phyloP scores from a whole-genome alignment of 2,113 vertebrate species.

The Pseudopipra pipra region DNA sequence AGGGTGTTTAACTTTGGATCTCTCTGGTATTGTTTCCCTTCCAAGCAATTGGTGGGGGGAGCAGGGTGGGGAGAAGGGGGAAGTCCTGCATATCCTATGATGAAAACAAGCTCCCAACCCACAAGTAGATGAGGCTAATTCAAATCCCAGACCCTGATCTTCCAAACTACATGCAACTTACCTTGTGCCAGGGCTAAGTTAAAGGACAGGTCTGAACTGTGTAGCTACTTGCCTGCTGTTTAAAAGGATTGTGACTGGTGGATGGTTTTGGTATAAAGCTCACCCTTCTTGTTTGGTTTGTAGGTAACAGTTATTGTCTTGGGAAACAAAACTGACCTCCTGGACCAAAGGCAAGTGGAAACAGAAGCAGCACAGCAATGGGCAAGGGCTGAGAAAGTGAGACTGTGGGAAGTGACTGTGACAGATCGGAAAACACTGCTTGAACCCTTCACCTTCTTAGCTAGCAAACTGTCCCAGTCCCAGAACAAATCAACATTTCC shows the following conservation, averaged over 20 bases:
- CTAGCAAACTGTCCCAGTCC: conserved; percentile 90
- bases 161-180: background rate
- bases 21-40: background rate
- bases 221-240: background rate
- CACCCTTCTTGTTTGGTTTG: background rate
- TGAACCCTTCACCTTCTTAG: conserved; percentile 90
- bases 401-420: conserved; percentile 94
- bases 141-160: background rate
- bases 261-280: background rate
- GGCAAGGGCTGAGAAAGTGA: conserved; percentile 89
- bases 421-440: conserved; percentile 84
- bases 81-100: background rate
- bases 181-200: background rate
- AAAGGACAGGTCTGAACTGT: background rate
- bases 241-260: background rate
- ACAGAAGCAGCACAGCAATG: conserved; percentile 88
- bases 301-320: conserved; percentile 89
- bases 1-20: background rate
- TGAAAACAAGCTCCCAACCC: background rate
- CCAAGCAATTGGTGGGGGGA: background rate
- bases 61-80: background rate
- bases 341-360: conserved; percentile 87
- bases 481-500: conserved; percentile 94
- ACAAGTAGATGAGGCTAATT: background rate
- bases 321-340: conserved; percentile 91